Percentiles rank a stretch among this genome's conserved stretches.
phyloP scores from a whole-genome alignment of 1,140 invertebrate genomes.

The Drosophila jambulina region DNA sequence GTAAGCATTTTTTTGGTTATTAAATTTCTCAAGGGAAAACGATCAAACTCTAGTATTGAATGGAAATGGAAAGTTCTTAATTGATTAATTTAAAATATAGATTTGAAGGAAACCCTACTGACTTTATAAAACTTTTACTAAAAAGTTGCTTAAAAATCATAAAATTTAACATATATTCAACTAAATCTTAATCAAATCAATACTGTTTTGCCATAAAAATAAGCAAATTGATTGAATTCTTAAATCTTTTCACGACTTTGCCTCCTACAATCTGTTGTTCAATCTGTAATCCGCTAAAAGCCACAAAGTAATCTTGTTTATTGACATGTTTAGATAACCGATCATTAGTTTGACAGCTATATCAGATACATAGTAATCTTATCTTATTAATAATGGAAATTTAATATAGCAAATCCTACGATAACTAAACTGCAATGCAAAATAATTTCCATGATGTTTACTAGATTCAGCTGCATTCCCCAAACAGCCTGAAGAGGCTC shows the following conservation, averaged over 20 bases:
- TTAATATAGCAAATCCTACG: background rate
- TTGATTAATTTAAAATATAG: too few relatives aligned
- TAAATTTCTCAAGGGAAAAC: too few relatives aligned
- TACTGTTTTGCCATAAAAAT: background rate
- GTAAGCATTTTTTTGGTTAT: background rate
- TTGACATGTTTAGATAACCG: constrained; percentile 38
- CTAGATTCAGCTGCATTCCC: background rate
- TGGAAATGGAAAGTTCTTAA: too few relatives aligned
- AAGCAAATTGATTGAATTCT: background rate
- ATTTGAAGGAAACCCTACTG: too few relatives aligned
- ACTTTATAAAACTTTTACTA: background rate
- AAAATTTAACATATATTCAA: background rate
- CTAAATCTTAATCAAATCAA: background rate
- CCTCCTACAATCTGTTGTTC: background rate
- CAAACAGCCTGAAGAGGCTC: background rate
- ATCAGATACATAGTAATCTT: constrained; percentile 13
- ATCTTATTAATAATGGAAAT: constrained; percentile 1
- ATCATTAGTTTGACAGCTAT: constrained; percentile 41
- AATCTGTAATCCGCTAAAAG: constrained; percentile 15
- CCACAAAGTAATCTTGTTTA: constrained; percentile 41
- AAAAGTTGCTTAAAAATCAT: background rate
- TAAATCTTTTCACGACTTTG: background rate
- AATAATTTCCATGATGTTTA: background rate
- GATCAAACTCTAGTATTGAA: background rate
- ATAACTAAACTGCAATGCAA: background rate